A percentile compares a stretch with the other conserved stretches of the same genome.
Evolutionary conservation across 2,113 vertebrate genomes (phyloP).

Genomic region (Marmota flaviventris): DNA sequence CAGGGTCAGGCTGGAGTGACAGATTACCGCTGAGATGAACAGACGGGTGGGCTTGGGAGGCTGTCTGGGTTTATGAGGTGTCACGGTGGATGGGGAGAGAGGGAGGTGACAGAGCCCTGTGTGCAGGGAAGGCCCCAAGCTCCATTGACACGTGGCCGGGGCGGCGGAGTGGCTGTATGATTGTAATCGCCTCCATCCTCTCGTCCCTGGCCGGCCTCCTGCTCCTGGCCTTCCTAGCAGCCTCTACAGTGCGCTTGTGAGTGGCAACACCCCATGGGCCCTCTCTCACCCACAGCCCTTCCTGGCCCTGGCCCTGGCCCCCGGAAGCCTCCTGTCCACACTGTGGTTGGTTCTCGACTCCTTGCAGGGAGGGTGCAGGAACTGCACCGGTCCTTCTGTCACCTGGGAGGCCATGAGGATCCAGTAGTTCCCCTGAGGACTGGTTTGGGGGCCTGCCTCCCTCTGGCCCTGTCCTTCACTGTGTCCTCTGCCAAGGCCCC

Average conservation of each 20-base stretch:
- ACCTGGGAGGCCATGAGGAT: background rate
- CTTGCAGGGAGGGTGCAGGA: background rate
- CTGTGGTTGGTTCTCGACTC: background rate
- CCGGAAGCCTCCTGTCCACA: rapidly evolving
- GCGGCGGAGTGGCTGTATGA: conserved; percentile 48
- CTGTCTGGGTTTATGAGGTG: background rate
- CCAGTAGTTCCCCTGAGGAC: background rate
- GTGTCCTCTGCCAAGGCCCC: background rate
- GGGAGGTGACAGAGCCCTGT: rapidly evolving
- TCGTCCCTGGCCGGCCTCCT: conserved; percentile 78
- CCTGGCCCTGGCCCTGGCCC: background rate
- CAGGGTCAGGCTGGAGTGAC: rapidly evolving
- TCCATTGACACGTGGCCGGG: conserved; percentile 66
- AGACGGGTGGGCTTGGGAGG: background rate
- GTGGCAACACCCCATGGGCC: rapidly evolving
- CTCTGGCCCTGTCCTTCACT: background rate
- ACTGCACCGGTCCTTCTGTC: background rate
- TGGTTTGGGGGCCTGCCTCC: background rate
- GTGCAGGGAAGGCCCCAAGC: conserved; percentile 72
- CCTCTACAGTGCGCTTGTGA: conserved; percentile 75
- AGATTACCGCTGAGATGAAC: background rate
- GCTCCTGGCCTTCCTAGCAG: conserved; percentile 69
- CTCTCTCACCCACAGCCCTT: rapidly evolving
- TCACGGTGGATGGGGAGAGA: too few relatives aligned
- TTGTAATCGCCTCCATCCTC: conserved; percentile 84